Percentiles rank a stretch among this genome's conserved stretches.
phyloP scores from a whole-genome alignment of 1,140 invertebrate genomes.

The Chrysopa pallens region DNA sequence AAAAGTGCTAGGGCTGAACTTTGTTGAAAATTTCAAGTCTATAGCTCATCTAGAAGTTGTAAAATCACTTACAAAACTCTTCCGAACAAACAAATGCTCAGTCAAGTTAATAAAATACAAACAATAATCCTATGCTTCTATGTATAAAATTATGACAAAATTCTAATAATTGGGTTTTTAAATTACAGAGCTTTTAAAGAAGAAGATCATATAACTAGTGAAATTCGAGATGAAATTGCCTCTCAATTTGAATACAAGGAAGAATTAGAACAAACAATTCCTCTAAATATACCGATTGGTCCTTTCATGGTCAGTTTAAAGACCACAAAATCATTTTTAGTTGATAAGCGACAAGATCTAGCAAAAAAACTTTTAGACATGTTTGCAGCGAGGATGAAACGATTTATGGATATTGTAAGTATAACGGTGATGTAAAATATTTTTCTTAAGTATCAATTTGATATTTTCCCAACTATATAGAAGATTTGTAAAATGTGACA shows the following conservation, averaged over 20 bases:
- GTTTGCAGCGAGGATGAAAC: conserved; percentile 31
- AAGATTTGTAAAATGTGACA: too few relatives aligned
- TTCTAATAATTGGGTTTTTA: too few relatives aligned
- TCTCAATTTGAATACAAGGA: conserved; percentile 31
- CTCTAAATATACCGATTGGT: conserved; percentile 42
- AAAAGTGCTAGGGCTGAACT: too few relatives aligned
- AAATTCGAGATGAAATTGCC: conserved; percentile 37
- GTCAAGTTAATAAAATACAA: too few relatives aligned
- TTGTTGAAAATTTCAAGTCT: too few relatives aligned
- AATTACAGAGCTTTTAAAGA: conserved; percentile 26
- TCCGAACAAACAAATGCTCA: too few relatives aligned
- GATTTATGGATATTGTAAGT: conserved; percentile 28
- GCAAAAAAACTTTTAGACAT: conserved; percentile 39
- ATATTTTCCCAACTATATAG: too few relatives aligned
- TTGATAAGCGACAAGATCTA: conserved; percentile 41
- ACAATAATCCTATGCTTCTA: too few relatives aligned
- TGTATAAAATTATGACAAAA: too few relatives aligned
- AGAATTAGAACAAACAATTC: conserved; percentile 30
- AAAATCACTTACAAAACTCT: too few relatives aligned
- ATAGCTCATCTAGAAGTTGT: too few relatives aligned
- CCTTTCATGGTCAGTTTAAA: conserved; percentile 43
- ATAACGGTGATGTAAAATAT: not conserved
- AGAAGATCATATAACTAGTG: conserved; percentile 29
- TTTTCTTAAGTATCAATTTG: too few relatives aligned
- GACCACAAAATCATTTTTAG: conserved; percentile 22